These are phyloP conservation scores for Symphodus melops DNA, from an alignment of 2,113 vertebrate genomes.

Conservation along the genomic window DNA sequence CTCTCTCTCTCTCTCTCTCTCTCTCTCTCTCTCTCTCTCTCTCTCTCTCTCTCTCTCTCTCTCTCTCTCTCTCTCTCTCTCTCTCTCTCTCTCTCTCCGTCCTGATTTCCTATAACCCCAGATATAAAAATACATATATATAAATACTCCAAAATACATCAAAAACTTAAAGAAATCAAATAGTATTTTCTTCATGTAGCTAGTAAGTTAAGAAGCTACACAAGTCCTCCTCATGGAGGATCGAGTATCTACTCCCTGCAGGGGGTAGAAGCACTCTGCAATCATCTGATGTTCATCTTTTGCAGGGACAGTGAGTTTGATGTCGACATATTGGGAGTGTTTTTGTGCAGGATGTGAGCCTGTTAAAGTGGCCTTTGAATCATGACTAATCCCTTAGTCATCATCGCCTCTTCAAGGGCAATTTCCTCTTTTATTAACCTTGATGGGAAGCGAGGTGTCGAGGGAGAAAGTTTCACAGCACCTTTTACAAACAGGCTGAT, in stretches of 20 bases:
- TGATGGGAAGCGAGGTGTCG: slow-evolving; percentile 51
- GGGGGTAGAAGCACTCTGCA: background rate
- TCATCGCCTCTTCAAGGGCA: slow-evolving; percentile 49
- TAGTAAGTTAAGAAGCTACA: too few species aligned
- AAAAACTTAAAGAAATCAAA: too few species aligned
- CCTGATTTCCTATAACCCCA: too few species aligned
- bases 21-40: too few species aligned
- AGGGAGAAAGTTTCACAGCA: slow-evolving; percentile 62
- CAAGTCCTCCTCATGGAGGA: background rate
- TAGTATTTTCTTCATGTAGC: background rate
- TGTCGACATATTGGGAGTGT: slow-evolving; percentile 23
- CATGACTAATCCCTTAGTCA: slow-evolving; percentile 58
- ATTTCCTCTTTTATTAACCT: slow-evolving; percentile 68
- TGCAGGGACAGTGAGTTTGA: slow-evolving; percentile 37
- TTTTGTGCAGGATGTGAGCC: slow-evolving; percentile 29
- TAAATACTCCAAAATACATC: too few species aligned
- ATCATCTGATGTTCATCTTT: slow-evolving; percentile 19
- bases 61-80: too few species aligned
- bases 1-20: too few species aligned
- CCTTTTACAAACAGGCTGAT: slow-evolving; percentile 58
- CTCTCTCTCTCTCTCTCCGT: too few species aligned
- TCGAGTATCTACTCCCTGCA: background rate
- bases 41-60: too few species aligned
- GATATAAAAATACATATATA: too few species aligned
- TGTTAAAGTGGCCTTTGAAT: slow-evolving; percentile 57